phyloP scores from a whole-genome alignment of 2,888 invertebrate genomes.

The Vannuccia rotundouncinata region DNA sequence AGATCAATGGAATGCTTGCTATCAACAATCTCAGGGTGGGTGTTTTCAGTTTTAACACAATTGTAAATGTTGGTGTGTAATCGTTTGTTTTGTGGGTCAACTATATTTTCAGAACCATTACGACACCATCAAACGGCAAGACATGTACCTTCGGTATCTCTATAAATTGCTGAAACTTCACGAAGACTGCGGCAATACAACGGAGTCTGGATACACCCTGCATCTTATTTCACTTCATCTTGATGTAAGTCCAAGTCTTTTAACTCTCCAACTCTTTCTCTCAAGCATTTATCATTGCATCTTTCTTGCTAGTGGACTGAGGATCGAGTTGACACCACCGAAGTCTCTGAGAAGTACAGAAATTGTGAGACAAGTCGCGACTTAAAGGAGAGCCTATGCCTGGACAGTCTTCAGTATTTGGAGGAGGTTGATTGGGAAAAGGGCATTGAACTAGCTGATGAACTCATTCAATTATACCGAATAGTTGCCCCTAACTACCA shows the following conservation, averaged over 20 bases:
- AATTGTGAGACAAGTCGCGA: neutral
- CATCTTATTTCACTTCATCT: neutral
- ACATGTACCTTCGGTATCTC: neutral
- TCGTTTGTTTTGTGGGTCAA: too few relatives aligned
- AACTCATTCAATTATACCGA: neutral
- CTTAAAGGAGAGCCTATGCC: neutral
- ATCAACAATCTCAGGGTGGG: neutral
- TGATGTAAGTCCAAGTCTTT: neutral
- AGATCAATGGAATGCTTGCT: neutral
- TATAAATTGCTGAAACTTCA: neutral
- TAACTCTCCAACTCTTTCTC: neutral
- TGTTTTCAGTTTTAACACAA: too few relatives aligned
- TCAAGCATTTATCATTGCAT: neutral
- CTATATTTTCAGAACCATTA: neutral
- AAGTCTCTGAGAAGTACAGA: neutral
- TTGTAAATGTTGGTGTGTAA: too few relatives aligned
- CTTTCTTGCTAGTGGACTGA: neutral
- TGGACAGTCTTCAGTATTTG: neutral
- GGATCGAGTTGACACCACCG: neutral
- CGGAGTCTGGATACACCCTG: neutral
- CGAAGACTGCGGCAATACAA: neutral
- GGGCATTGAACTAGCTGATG: neutral
- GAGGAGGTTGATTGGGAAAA: neutral
- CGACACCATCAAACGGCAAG: neutral
- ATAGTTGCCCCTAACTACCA: neutral